phyloP scores from a whole-genome alignment of 2,888 invertebrate species.

The Geophilus truncorum region DNA sequence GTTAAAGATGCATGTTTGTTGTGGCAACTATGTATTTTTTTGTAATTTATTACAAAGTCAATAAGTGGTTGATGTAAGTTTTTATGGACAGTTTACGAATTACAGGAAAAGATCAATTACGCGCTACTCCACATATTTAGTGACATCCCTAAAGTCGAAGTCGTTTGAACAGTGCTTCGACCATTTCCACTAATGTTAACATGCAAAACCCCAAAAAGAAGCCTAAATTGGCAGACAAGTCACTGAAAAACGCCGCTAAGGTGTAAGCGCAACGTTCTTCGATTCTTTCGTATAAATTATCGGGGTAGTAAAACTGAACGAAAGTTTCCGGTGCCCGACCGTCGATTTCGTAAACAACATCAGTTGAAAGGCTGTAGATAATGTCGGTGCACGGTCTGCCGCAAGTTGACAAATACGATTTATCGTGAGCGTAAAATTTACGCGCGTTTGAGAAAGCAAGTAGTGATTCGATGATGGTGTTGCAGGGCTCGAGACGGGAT shows the following conservation, averaged over 20 bases:
- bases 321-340: neutral
- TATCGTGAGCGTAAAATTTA: neutral
- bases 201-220: constrained; percentile 12
- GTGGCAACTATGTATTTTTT: too few relatives aligned
- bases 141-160: too few relatives aligned
- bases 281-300: neutral
- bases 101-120: too few relatives aligned
- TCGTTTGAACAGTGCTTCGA: neutral
- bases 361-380: neutral
- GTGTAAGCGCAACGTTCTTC: neutral
- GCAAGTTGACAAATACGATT: neutral
- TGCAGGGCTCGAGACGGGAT: neutral
- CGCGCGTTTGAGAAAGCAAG: neutral
- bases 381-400: neutral
- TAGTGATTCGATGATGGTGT: neutral
- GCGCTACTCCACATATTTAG: too few relatives aligned
- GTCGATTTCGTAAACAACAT: neutral
- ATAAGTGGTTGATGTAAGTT: too few relatives aligned
- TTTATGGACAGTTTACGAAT: too few relatives aligned
- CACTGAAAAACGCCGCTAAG: neutral
- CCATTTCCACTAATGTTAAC: neutral
- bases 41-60: too few relatives aligned
- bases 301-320: constrained; percentile 21
- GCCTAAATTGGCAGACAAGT: neutral
- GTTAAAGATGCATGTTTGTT: too few relatives aligned